A percentile compares a stretch with the other conserved stretches of the same genome.
Conservation (phyloP, 2,113 vertebrate genomes). For the Pygoscelis antarcticus region DNA sequence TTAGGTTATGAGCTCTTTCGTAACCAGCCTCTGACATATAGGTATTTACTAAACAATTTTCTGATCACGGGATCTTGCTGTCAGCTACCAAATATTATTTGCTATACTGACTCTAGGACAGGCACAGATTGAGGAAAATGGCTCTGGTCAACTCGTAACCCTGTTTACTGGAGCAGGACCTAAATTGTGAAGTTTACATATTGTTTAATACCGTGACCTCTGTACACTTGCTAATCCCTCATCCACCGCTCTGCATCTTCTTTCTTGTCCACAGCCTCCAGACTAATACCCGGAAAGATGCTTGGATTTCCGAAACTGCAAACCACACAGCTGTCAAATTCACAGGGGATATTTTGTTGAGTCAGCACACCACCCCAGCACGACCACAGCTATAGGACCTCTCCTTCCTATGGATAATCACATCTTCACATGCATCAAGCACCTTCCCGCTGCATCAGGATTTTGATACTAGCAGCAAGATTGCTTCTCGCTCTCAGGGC, state of each 20-base stretch:
- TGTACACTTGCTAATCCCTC: constrained; percentile 30
- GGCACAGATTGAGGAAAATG: neutral
- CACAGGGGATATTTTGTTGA: neutral
- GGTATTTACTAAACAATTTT: neutral
- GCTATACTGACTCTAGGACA: neutral
- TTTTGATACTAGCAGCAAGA: constrained; percentile 23
- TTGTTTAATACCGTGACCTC: constrained; percentile 28
- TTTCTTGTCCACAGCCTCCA: constrained; percentile 39
- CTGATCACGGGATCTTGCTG: neutral
- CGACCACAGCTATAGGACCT: neutral
- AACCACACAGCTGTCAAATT: constrained; percentile 13
- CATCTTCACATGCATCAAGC: constrained; percentile 25
- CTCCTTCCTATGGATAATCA: constrained; percentile 45
- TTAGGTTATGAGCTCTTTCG: neutral
- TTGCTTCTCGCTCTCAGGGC: neutral
- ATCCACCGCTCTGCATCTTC: constrained; percentile 14
- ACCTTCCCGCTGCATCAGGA: neutral
- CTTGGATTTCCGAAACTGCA: constrained; percentile 61
- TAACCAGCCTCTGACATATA: neutral
- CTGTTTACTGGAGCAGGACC: neutral
- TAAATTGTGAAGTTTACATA: neutral
- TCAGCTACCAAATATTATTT: neutral
- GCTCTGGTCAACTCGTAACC: neutral
- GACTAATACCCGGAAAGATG: constrained; percentile 65
- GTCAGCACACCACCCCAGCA: constrained; percentile 26